phyloP scores from a whole-genome alignment of 2,797 vertebrate species.

The Alcedo quadribrachys region DNA sequence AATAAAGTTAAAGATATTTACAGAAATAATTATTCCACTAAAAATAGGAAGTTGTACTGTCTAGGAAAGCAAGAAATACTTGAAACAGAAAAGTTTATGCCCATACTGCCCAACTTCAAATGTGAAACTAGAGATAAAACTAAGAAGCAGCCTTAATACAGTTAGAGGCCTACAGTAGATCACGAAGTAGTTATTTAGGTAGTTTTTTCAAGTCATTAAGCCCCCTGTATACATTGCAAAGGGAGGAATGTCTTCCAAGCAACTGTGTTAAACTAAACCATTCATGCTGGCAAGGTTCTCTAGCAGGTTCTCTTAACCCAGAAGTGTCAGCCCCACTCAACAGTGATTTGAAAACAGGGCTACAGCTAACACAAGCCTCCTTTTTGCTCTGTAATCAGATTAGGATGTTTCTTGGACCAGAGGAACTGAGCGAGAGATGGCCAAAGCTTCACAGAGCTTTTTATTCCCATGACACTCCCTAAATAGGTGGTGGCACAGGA shows the following conservation, averaged over 20 bases:
- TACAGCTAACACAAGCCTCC: not conserved
- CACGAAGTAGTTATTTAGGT: not conserved
- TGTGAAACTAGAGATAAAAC: not conserved
- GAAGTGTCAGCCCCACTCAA: accelerated
- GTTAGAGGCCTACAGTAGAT: not conserved
- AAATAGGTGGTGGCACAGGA: not conserved
- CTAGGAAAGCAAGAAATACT: not conserved
- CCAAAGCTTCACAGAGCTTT: not conserved
- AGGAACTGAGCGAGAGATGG: not conserved
- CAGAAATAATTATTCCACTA: not conserved
- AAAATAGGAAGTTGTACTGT: not conserved
- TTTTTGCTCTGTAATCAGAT: not conserved
- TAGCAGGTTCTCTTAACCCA: not conserved
- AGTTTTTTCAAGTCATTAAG: not conserved
- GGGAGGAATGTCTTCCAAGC: not conserved
- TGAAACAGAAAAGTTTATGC: not conserved
- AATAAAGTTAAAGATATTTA: not conserved
- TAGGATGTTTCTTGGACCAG: not conserved
- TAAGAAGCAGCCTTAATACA: not conserved
- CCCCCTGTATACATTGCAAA: not conserved
- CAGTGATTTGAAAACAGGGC: not conserved
- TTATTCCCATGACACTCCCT: not conserved
- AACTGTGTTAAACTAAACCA: not conserved
- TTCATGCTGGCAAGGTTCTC: not conserved
- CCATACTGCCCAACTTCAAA: not conserved